Conservation (phyloP, 2,113 vertebrate genomes). For the Nematolebias whitei region DNA sequence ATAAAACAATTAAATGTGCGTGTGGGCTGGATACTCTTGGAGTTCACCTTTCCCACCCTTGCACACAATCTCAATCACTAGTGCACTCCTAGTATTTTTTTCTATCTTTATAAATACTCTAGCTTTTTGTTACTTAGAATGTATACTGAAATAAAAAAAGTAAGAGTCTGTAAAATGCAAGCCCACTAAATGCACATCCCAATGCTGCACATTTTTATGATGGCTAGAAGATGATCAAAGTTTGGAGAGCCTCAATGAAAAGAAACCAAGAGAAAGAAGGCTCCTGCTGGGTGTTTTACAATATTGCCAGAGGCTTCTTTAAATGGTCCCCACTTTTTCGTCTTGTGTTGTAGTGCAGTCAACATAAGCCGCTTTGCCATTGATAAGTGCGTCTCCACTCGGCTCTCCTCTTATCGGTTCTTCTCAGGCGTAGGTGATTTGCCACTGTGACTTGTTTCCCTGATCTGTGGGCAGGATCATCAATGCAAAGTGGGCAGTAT, state of each 20-base stretch:
- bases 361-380: no score
- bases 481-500: no score
- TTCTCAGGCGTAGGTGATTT: no score
- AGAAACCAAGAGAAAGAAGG: not conserved
- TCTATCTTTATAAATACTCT: not conserved
- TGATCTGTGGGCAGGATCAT: no score
- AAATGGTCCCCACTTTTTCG: constrained; percentile 14
- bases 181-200: not conserved
- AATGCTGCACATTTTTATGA: not conserved
- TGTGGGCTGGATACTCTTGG: constrained; percentile 39
- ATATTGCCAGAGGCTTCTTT: not conserved
- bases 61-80: constrained; percentile 4
- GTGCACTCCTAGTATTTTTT: not conserved
- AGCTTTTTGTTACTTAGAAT: not conserved
- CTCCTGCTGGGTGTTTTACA: constrained; percentile 28
- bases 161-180: not conserved
- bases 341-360: not conserved
- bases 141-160: not conserved
- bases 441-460: no score
- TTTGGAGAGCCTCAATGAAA: not conserved
- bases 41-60: constrained; percentile 36
- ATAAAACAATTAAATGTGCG: constrained; percentile 59
- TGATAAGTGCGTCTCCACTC: no score
- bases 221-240: constrained; percentile 3
- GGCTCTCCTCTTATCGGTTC: no score